These are phyloP conservation scores for Macrophya annulata DNA, from an alignment of 2,888 invertebrate species.

Conservation along the genomic window DNA sequence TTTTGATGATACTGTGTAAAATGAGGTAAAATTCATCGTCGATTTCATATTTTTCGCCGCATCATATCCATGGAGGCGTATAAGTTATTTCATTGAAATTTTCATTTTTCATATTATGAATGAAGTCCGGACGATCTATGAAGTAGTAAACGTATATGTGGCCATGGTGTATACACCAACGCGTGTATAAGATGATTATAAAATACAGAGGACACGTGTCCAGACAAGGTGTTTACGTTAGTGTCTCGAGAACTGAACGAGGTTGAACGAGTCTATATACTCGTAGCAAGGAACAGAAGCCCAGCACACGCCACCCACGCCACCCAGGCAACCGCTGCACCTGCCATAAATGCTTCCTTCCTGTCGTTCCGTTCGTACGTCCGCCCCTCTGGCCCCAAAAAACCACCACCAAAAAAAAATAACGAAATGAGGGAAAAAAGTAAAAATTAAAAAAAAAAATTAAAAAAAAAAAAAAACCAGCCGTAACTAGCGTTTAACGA, in stretches of 20 bases:
- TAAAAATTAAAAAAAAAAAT: not conserved
- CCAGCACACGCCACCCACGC: conserved; percentile 61
- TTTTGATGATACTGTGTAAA: not conserved
- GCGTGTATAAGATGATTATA: conserved; percentile 55
- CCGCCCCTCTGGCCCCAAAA: conserved; percentile 30
- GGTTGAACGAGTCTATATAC: conserved; percentile 35
- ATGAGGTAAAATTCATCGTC: not conserved
- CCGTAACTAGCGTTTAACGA: conserved; percentile 35
- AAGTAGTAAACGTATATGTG: conserved; percentile 33
- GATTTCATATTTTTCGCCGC: not conserved
- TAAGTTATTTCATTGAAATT: conserved; percentile 26
- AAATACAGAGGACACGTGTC: conserved; percentile 70
- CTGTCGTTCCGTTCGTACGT: conserved; percentile 57
- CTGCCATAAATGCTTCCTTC: conserved; percentile 63
- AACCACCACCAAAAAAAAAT: not conserved
- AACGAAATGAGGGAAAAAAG: not conserved
- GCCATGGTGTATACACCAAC: not conserved
- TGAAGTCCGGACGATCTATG: conserved; percentile 23
- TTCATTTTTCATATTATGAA: conserved; percentile 39
- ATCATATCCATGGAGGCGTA: not conserved
- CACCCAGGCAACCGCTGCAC: conserved; percentile 58
- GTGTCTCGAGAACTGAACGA: conserved; percentile 47
- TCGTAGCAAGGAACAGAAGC: conserved; percentile 52
- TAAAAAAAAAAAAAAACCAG: not conserved
- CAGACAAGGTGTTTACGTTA: conserved; percentile 69